Percentiles rank a stretch among this genome's conserved stretches.
Evolutionary conservation across 2,113 vertebrate species (phyloP).

Genomic region (Siniperca knerii): DNA sequence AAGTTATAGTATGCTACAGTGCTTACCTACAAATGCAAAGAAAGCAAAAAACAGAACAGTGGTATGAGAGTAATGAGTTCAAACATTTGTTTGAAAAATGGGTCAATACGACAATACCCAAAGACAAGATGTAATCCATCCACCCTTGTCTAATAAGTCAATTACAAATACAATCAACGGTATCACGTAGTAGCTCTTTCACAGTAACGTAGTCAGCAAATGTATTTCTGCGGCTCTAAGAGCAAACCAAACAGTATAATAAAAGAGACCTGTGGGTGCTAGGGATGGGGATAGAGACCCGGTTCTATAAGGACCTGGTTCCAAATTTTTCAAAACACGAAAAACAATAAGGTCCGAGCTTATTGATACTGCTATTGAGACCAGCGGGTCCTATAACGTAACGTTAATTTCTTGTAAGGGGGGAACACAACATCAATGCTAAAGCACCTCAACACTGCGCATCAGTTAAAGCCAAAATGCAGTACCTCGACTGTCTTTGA

Average conservation of each 20-base stretch:
- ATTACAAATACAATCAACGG: not conserved
- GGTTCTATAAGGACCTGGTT: no score
- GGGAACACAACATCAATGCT: no score
- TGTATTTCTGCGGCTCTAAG: slow-evolving; percentile 1
- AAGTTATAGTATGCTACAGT: not conserved
- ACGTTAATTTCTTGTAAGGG: no score
- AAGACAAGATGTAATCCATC: not conserved
- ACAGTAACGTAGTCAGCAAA: slow-evolving; percentile 3
- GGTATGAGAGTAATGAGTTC: not conserved
- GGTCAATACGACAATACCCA: not conserved
- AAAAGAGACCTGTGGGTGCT: not conserved
- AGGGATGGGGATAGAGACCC: no score
- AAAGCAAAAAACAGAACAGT: not conserved
- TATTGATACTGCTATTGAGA: no score
- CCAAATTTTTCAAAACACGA: no score
- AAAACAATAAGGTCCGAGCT: no score
- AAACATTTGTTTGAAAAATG: slow-evolving; percentile 9
- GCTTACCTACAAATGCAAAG: no score
- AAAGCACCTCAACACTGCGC: no score
- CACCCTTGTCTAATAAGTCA: not conserved
- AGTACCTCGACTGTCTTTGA: no score
- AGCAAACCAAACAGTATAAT: not conserved
- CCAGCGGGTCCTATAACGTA: no score
- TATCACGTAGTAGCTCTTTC: not conserved
- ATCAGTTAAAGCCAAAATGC: no score